Evolutionary conservation across 1,140 invertebrate genomes (phyloP).

Genomic region (Odontomachus brunneus): DNA sequence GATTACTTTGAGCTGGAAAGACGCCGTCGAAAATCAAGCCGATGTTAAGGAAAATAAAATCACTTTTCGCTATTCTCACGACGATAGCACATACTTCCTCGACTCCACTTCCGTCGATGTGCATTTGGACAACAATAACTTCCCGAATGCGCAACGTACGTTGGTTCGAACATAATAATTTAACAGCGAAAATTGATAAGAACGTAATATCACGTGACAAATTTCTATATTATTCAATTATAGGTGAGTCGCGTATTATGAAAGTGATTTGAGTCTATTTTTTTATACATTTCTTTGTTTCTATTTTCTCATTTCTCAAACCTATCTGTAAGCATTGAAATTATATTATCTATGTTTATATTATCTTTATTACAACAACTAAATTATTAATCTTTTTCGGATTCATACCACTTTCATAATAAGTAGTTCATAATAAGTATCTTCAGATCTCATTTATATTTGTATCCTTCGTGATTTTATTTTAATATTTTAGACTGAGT

Average conservation of each 20-base stretch:
- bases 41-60: constrained; percentile 7
- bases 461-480: constrained; percentile 1
- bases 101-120: constrained; percentile 6
- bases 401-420: too few species aligned
- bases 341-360: too few species aligned
- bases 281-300: too few species aligned
- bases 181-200: too few species aligned
- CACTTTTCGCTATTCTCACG: background rate
- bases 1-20: constrained; percentile 15
- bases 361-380: too few species aligned
- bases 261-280: too few species aligned
- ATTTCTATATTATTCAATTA: constrained; percentile 8
- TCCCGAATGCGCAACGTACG: background rate
- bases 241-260: background rate
- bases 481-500: background rate
- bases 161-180: too few species aligned
- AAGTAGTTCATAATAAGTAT: too few species aligned
- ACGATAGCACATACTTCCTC: background rate
- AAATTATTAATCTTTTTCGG: too few species aligned
- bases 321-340: too few species aligned
- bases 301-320: too few species aligned
- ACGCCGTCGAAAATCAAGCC: background rate
- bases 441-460: background rate
- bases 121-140: constrained; percentile 5
- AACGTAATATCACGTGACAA: background rate